These are phyloP conservation scores for Drosophila incognita DNA, from an alignment of 2,888 invertebrate species.

Conservation along the genomic window DNA sequence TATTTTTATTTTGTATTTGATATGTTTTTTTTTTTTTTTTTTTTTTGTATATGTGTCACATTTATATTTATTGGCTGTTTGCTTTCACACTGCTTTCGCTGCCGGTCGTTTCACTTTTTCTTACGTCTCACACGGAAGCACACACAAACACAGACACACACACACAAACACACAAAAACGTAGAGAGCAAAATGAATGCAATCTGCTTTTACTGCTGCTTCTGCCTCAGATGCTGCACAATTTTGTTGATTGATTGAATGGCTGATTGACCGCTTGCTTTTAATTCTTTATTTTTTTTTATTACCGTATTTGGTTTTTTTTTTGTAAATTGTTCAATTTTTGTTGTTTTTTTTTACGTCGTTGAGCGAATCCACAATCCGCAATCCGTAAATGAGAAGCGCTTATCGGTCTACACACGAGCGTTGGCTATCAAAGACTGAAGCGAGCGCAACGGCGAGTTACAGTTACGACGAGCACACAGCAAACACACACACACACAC, in stretches of 20 bases:
- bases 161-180: slow-evolving; percentile 43
- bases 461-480: slow-evolving; percentile 73
- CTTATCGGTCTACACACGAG: slow-evolving; percentile 84
- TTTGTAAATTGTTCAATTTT: slow-evolving; percentile 45
- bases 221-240: slow-evolving; percentile 39
- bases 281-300: slow-evolving; percentile 1
- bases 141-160: slow-evolving; percentile 23
- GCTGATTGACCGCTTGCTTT: slow-evolving; percentile 33
- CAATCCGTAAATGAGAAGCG: slow-evolving; percentile 56
- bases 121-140: slow-evolving; percentile 32
- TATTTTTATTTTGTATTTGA: slow-evolving; percentile 1
- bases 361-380: slow-evolving; percentile 35
- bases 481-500: slow-evolving; percentile 36
- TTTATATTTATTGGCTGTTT: slow-evolving; percentile 53
- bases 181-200: slow-evolving; percentile 68
- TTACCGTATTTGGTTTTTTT: slow-evolving; percentile 38
- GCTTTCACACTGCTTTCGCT: slow-evolving; percentile 75
- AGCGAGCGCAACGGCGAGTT: slow-evolving; percentile 64
- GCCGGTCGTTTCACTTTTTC: slow-evolving; percentile 77
- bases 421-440: slow-evolving; percentile 84
- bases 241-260: slow-evolving; percentile 12
- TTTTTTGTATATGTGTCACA: slow-evolving; percentile 14
- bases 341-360: slow-evolving; percentile 8
- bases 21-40: slow-evolving; percentile 10
- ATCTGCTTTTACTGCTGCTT: slow-evolving; percentile 40